Percentiles rank a stretch among this genome's conserved stretches.
phyloP scores from a whole-genome alignment of 2,113 vertebrate genomes.

The Gila orcuttii region DNA sequence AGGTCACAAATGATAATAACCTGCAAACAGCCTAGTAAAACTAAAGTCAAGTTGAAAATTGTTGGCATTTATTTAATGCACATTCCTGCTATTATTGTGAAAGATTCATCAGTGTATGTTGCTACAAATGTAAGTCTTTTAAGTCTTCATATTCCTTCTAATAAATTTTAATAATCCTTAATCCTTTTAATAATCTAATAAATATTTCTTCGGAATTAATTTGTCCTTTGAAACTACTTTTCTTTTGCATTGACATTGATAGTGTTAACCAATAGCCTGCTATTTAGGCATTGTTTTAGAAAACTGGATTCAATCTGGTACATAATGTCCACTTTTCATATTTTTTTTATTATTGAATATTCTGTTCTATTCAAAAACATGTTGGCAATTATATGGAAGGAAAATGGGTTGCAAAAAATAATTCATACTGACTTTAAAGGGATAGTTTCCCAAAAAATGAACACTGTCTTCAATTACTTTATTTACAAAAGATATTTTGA shows the following conservation, averaged over 20 bases:
- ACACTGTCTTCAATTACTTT: not conserved
- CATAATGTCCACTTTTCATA: not conserved
- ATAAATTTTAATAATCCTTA: too few species aligned
- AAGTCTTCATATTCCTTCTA: not conserved
- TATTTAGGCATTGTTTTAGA: not conserved
- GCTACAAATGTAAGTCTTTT: not conserved
- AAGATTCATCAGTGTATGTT: not conserved
- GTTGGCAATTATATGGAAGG: not conserved
- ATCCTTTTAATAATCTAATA: too few species aligned
- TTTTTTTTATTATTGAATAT: not conserved
- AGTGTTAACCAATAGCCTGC: not conserved
- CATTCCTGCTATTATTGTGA: not conserved
- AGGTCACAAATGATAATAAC: not conserved
- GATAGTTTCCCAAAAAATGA: not conserved
- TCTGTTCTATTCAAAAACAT: not conserved
- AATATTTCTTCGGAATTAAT: not conserved
- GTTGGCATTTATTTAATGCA: not conserved
- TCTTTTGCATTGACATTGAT: not conserved
- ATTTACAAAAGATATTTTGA: not conserved
- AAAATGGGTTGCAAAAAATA: too few species aligned
- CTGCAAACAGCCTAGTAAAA: not conserved
- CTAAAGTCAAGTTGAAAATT: not conserved
- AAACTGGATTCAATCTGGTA: not conserved
- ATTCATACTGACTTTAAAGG: not conserved
- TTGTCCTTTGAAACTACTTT: not conserved